Percentiles rank a stretch among this genome's conserved stretches.
Evolutionary conservation across 2,113 vertebrate species (phyloP).

Genomic region (Perccottus glenii): DNA sequence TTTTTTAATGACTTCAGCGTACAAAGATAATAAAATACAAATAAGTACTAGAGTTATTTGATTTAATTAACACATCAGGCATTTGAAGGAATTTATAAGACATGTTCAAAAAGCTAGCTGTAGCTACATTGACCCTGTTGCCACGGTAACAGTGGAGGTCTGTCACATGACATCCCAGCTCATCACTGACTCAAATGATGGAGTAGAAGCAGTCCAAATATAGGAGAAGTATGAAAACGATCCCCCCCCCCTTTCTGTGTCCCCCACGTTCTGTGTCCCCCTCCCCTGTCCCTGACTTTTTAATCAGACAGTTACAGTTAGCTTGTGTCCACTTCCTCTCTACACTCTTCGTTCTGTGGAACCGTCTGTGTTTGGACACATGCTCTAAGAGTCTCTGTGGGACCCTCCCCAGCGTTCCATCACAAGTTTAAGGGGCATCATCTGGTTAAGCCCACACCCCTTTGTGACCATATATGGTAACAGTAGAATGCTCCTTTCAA

Average conservation of each 20-base stretch:
- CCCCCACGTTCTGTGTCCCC: too few species aligned
- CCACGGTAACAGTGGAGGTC: constrained; percentile 87
- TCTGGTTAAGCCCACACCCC: constrained; percentile 78
- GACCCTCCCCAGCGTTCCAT: constrained; percentile 81
- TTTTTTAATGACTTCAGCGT: too few species aligned
- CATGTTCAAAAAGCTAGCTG: too few species aligned
- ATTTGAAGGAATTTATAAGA: too few species aligned
- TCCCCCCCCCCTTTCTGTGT: too few species aligned
- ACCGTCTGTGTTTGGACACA: constrained; percentile 35
- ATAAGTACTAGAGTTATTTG: too few species aligned
- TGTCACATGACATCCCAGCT: too few species aligned
- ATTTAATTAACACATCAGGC: too few species aligned
- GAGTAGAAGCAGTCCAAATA: constrained; percentile 98
- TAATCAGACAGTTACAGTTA: neutral
- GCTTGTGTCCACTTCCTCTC: neutral
- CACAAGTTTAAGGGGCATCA: constrained; percentile 70
- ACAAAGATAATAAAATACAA: too few species aligned
- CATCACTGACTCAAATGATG: constrained; percentile 84
- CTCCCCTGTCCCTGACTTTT: neutral
- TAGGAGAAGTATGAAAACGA: constrained; percentile 97
- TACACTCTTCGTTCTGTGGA: constrained; percentile 10
- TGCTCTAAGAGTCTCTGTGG: constrained; percentile 72
- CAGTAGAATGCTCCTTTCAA: constrained; percentile 74
- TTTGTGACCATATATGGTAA: constrained; percentile 93
- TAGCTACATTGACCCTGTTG: too few species aligned